A percentile compares a stretch with the other conserved stretches of the same genome.
These are phyloP conservation scores for Dermolepida albohirtum DNA, from an alignment of 2,888 invertebrate genomes.

Conservation along the genomic window DNA sequence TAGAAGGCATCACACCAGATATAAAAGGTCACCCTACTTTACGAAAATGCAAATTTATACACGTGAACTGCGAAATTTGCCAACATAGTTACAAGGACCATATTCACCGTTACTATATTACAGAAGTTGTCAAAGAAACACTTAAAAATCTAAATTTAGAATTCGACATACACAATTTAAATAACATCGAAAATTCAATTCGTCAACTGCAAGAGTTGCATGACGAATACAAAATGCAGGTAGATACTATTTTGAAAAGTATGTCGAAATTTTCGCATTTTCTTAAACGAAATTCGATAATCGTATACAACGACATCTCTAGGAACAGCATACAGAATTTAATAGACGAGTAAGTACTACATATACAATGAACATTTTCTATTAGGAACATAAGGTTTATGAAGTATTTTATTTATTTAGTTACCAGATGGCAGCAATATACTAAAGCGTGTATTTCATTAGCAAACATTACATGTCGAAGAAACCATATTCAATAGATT, in stretches of 20 bases:
- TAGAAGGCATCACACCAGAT: neutral
- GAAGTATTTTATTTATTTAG: too few relatives aligned
- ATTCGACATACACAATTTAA: neutral
- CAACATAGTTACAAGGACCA: neutral
- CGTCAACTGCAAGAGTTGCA: neutral
- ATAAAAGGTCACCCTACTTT: neutral
- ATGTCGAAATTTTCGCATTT: slow-evolving; percentile 28
- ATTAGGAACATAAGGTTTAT: too few relatives aligned
- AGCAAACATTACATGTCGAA: too few relatives aligned
- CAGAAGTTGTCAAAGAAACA: neutral
- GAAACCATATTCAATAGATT: too few relatives aligned
- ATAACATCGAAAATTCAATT: neutral
- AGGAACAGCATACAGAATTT: slow-evolving; percentile 11
- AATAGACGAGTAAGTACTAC: slow-evolving; percentile 13
- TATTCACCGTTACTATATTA: slow-evolving; percentile 2
- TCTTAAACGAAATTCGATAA: slow-evolving; percentile 26
- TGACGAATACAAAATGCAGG: neutral
- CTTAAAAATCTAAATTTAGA: neutral
- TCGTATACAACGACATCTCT: slow-evolving; percentile 12
- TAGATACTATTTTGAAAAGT: slow-evolving; percentile 8
- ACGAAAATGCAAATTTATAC: neutral
- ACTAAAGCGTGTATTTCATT: too few relatives aligned
- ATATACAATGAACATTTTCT: too few relatives aligned
- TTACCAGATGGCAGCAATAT: too few relatives aligned
- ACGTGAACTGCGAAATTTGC: neutral